Evolutionary conservation across 2,113 vertebrate species (phyloP).

Genomic region (Struthidea cinerea): DNA sequence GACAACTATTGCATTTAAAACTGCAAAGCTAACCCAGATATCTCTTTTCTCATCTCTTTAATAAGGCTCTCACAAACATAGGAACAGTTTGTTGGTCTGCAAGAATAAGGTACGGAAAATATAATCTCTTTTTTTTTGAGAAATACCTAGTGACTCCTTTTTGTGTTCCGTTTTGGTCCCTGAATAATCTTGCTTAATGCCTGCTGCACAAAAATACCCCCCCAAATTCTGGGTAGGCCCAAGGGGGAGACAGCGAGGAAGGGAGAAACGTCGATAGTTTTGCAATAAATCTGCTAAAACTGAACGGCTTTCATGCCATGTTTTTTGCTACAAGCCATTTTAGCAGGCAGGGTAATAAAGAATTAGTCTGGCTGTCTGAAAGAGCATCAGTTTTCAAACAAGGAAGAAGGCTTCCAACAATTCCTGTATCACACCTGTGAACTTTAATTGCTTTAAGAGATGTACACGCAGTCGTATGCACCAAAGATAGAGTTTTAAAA

Average conservation of each 20-base stretch:
- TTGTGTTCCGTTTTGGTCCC: not conserved
- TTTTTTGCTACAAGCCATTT: not conserved
- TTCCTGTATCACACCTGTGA: not conserved
- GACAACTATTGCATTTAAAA: constrained; percentile 9
- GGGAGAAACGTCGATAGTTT: not conserved
- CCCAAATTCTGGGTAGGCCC: not conserved
- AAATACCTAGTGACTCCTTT: not conserved
- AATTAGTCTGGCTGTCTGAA: not conserved
- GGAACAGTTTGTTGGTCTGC: not conserved
- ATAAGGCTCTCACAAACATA: not conserved
- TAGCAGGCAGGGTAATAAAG: not conserved
- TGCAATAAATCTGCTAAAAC: not conserved
- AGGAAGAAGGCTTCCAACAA: not conserved
- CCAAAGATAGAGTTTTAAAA: not conserved
- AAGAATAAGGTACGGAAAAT: not conserved
- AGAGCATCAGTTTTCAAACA: not conserved
- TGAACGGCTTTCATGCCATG: not conserved
- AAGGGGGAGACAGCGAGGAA: fast-evolving
- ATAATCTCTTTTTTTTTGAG: not conserved
- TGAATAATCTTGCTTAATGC: not conserved
- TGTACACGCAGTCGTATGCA: not conserved
- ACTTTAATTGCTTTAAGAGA: not conserved
- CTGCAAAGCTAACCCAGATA: not conserved
- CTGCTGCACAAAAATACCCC: not conserved
- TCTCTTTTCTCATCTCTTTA: not conserved